A percentile compares a stretch with the other conserved stretches of the same genome.
Conservation (phyloP, 2,113 vertebrate genomes). For the Aythya baeri region DNA sequence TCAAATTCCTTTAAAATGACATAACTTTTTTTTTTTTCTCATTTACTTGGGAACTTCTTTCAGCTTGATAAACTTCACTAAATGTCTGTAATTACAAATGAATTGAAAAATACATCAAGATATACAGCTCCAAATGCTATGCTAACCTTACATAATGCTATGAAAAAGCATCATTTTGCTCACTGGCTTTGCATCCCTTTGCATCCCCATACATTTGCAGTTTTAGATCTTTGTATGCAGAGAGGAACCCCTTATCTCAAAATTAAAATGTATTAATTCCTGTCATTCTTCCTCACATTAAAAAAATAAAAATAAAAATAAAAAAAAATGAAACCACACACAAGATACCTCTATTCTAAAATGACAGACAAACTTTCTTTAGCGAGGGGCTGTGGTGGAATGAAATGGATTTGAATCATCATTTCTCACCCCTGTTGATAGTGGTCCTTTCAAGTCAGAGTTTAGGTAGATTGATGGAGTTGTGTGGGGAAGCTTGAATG, state of each 20-base stretch:
- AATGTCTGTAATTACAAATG: background rate
- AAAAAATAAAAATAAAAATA: background rate
- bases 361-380: slow-evolving; percentile 6
- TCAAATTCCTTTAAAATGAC: background rate
- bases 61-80: background rate
- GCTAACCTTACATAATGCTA: background rate
- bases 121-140: background rate
- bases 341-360: background rate
- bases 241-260: background rate
- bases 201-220: background rate
- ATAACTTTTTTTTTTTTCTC: background rate
- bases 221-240: background rate
- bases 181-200: background rate
- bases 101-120: background rate
- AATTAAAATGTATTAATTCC: background rate
- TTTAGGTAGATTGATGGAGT: slow-evolving; percentile 84
- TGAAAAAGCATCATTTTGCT: background rate
- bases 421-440: slow-evolving; percentile 84
- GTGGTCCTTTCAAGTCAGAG: slow-evolving; percentile 87
- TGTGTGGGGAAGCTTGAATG: slow-evolving; percentile 84
- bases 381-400: slow-evolving; percentile 55
- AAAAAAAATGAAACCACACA: background rate
- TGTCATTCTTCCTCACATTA: background rate
- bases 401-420: slow-evolving; percentile 71
- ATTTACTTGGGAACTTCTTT: background rate